Base-by-base conservation (phyloP, 1,140 invertebrate genomes). In the Neoseiulus cucumeris region DNA sequence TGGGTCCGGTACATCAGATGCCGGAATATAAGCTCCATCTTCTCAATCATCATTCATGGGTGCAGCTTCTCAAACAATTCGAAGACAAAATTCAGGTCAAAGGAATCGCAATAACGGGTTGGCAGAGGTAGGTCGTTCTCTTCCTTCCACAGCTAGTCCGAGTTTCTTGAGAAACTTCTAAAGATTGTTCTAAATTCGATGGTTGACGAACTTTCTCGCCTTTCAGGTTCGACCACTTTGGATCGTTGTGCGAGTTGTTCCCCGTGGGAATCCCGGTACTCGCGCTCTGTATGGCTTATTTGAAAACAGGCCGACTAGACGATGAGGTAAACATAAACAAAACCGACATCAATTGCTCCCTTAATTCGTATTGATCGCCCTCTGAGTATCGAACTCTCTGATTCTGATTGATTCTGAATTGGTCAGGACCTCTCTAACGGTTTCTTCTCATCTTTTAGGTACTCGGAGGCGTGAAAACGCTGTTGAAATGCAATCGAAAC, bases 231-330 rank as follows among this genome's bases (percentile, higher is more conserved):
- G 84, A 85, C 70, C 84, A 85, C 72, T 83, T 83, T 75, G 79
- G 81, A 18, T 76, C 82, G 7, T 72, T 85, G 4, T 83, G 82
- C 75, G 84, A 85, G 71, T 72, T 85, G 7, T 71, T 85, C 7
- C 84, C 84, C 14, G 78, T 79, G 25, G 80, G 77, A 12, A 70
- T 85, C n/a, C 84, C 84, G 4, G 77, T 74, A 59, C 73, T 82
- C 29, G 77, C 76, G 29, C 47, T 77, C 12, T 79, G 75, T 72
- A 70, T 79, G 33, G 47, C 69, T 29, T 76, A 66, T 65, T 66
- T 75, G 18, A 68, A 68, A 18, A 51, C 51, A 33, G 64, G 66
- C 45, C 14, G 64, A 7, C 30, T 69, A 7, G 68, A 71, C 28
- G 64, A 69, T 64, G 28, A 51, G 20, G 17, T 69, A 18, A 64